Evolutionary conservation across 1,140 invertebrate species (phyloP), one percentile per base, ranked within the genome.

Genomic region (Chionoecetes opilio): DNA sequence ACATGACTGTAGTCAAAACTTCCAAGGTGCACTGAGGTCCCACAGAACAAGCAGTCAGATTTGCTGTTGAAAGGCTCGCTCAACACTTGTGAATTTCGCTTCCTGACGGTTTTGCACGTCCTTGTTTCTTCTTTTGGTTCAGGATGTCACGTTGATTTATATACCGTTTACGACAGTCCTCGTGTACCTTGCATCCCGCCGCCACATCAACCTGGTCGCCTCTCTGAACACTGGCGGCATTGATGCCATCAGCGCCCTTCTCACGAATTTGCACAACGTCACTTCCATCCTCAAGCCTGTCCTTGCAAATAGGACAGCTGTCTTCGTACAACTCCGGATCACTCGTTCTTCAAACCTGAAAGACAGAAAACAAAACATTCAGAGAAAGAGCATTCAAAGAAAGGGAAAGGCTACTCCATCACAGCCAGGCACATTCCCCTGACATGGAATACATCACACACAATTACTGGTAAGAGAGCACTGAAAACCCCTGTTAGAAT

Each of bases 191-290:
- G 32, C 91, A 92, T n/a, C 63, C 92, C 84, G 92, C 82, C 9
- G 92, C 35, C 92, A 87, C 82, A 93, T 21, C 2, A 93, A 93
- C 38, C n/a, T 46, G n/a, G 35, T 93, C 92, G 26, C 29, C 92
- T 93, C 84, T 87, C 84, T 86, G 26, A 93, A 86, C 92, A 34
- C 92, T 93, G 29, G 92, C 92, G 87, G 92, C 84, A 34, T 93
- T 93, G 14, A 93, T 93, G 46, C 46, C 86, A 89, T 94, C 93
- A 46, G 92, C 82, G 46, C 82, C 92, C 85, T 93, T 93, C 63
- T 89, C 46, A 84, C 63, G 26, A 94, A 90, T 31, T 75, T 94
- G 53, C n/a, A 90, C 46, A 75, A 94, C 37, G 26, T 91, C 26
- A 84, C 29, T n/a, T 84, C 35, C 38, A 90, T 94, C 93, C 31